These are phyloP conservation scores for Petrosia ficiformis DNA, from an alignment of 37 sponge, comb jelly and placozoan species.

Conservation along the genomic window DNA sequence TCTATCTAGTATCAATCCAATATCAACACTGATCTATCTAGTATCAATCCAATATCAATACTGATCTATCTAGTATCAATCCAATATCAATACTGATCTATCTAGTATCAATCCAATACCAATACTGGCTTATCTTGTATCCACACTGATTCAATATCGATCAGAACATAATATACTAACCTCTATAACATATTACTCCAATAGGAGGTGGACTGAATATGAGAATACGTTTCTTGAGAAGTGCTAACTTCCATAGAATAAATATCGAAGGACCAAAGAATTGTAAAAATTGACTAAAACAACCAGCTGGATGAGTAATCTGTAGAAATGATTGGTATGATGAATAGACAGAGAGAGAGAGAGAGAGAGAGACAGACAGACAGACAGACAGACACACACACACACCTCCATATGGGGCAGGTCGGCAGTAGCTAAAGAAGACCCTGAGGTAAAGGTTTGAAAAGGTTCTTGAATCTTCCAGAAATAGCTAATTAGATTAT, in stretches of 20 bases:
- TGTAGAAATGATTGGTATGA: background rate
- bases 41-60: too few species aligned
- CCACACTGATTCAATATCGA: too few species aligned
- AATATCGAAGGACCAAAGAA: slow-evolving; percentile 83
- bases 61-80: too few species aligned
- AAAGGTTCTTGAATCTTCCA: background rate
- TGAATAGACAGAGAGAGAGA: background rate
- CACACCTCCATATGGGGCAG: background rate
- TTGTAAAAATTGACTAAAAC: slow-evolving; percentile 62
- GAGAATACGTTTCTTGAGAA: slow-evolving; percentile 85
- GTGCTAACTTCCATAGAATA: slow-evolving; percentile 87
- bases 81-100: too few species aligned
- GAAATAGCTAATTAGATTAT: background rate
- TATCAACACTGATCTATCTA: too few species aligned
- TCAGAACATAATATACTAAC: too few species aligned
- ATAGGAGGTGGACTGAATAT: slow-evolving; percentile 92
- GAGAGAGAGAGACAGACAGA: too few species aligned
- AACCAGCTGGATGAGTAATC: slow-evolving; percentile 63
- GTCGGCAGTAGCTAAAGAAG: background rate
- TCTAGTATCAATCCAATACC: too few species aligned
- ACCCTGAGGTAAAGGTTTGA: background rate
- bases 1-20: too few species aligned
- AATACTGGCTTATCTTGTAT: too few species aligned
- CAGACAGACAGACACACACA: too few species aligned
- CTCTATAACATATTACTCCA: slow-evolving; percentile 72